Base-by-base conservation (phyloP, 2,888 invertebrate species). In the Petrophora chlorosata region DNA sequence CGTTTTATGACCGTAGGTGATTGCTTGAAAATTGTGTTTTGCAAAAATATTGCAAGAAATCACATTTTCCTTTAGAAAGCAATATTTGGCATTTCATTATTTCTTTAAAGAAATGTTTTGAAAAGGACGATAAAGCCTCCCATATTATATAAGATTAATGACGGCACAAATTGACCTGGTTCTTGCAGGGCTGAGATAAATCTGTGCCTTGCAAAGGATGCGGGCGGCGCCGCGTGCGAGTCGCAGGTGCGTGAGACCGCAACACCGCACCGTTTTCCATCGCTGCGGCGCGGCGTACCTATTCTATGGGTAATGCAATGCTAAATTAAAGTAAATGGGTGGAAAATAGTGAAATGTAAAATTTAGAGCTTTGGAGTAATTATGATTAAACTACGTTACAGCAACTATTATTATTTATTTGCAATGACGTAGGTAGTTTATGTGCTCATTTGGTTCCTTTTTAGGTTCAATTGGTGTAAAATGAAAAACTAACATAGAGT, bases 1-100 rank as follows among this genome's bases (percentile, higher is more conserved):
- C 59, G 70, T 80, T 85, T 84, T 84, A 84, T 78, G 76, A 64
- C 64, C 67, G 71, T 70, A 63, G 69, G 70, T 69, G 72, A 73
- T 76, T 73, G 64, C 61, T 70, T 58, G 62, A 71, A 70, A 70
- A 70, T 65, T 62, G 61, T 59, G 45, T 60, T 65, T 65, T 64
- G 43, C 45, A 53, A 43, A 55, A n/a, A n/a, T n/a, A n/a, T n/a
- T n/a, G n/a, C n/a, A n/a, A n/a, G n/a, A n/a, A n/a, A n/a, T n/a
- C n/a, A n/a, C n/a, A n/a, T n/a, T n/a, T n/a, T n/a, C n/a, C n/a
- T n/a, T n/a, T n/a, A n/a, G n/a, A n/a, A n/a, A n/a, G n/a, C n/a
- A n/a, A n/a, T n/a, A n/a, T n/a, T n/a, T n/a, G n/a, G n/a, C n/a
- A n/a, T n/a, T n/a, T n/a, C 16, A 16, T 16, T 16, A 16, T 16